Percentiles rank a stretch among this genome's conserved stretches.
These are phyloP conservation scores for Arizona elegans DNA, from an alignment of 2,113 vertebrate species.

Conservation along the genomic window DNA sequence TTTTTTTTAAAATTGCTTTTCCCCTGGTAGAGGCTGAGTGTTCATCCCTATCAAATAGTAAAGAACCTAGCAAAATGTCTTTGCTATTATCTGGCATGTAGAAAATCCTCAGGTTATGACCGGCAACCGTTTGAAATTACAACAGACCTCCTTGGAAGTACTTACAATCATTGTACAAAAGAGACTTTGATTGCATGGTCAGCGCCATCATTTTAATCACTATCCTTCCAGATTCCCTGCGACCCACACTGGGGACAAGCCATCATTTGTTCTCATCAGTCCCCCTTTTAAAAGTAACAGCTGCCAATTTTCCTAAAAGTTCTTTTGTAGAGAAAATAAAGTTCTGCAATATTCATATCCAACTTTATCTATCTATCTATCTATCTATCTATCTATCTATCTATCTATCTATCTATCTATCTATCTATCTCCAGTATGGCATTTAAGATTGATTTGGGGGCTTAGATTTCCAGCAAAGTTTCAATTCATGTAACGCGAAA, in stretches of 20 bases:
- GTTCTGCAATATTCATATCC: not conserved
- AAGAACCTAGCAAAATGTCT: too few species aligned
- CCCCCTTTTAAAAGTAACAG: not conserved
- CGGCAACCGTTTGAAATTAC: too few species aligned
- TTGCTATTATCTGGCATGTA: not conserved
- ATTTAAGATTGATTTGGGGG: too few species aligned
- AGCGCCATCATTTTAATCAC: not conserved
- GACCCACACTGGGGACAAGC: not conserved
- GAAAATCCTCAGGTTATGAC: too few species aligned
- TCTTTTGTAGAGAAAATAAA: not conserved
- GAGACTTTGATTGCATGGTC: not conserved
- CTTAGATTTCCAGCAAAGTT: not conserved
- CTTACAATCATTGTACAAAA: not conserved
- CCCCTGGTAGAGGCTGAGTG: not conserved
- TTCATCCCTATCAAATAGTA: not conserved
- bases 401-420: too few species aligned
- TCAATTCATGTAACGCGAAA: not conserved
- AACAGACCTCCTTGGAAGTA: too few species aligned
- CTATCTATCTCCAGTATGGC: too few species aligned
- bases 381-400: too few species aligned
- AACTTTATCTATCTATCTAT: too few species aligned
- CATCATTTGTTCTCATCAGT: not conserved
- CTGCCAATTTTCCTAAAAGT: not conserved
- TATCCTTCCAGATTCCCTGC: not conserved
- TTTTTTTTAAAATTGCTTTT: not conserved